Conservation (phyloP, 2,888 invertebrate genomes). For the Onthophagus sagittarius region DNA sequence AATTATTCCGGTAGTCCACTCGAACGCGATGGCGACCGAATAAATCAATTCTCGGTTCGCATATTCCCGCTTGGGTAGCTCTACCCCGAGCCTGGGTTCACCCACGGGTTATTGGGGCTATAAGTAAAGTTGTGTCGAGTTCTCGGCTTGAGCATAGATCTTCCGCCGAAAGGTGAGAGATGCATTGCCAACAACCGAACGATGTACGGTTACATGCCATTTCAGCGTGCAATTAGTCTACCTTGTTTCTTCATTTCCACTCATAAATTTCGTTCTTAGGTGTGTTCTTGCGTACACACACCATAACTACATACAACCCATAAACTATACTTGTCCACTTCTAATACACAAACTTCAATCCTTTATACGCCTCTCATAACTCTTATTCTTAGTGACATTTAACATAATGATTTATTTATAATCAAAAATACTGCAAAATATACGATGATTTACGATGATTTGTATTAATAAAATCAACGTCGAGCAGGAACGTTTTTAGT, state of each 20-base stretch:
- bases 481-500: too few species aligned
- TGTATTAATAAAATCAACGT: too few species aligned
- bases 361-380: too few species aligned
- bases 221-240: background rate
- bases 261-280: background rate
- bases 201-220: background rate
- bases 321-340: background rate
- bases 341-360: background rate
- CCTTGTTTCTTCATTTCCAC: background rate
- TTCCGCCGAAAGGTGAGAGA: background rate
- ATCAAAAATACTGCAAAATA: too few species aligned
- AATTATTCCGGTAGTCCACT: background rate
- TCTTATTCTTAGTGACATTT: too few species aligned
- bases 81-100: background rate
- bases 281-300: background rate
- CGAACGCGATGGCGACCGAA: background rate
- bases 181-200: background rate
- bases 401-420: too few species aligned
- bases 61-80: background rate
- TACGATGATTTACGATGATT: too few species aligned
- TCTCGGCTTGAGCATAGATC: background rate
- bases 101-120: background rate
- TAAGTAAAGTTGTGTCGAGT: background rate
- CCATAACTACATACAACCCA: background rate
- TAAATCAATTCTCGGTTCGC: background rate